Conservation (phyloP, 2,888 invertebrate genomes). For the Tenthredo mesomela region DNA sequence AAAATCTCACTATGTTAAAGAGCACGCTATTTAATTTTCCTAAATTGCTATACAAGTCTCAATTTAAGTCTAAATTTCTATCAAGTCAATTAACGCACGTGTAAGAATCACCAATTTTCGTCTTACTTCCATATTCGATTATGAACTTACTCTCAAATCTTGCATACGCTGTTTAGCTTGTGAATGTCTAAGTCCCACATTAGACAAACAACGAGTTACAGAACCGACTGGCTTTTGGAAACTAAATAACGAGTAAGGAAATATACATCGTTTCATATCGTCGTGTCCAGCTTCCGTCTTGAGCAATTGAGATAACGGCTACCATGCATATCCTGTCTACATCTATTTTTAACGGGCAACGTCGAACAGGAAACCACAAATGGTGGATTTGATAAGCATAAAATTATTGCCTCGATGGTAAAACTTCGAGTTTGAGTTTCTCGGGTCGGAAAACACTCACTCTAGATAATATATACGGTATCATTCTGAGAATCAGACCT, state of each 20-base stretch:
- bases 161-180: no score
- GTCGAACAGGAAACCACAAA: slow-evolving; percentile 3
- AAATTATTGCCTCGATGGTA: background rate
- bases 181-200: background rate
- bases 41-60: no score
- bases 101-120: no score
- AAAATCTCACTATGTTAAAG: no score
- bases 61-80: no score
- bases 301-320: background rate
- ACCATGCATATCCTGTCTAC: background rate
- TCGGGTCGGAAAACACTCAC: background rate
- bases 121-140: no score
- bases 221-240: background rate
- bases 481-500: no score
- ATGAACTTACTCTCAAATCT: background rate
- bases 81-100: no score
- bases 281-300: background rate
- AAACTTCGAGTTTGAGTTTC: background rate
- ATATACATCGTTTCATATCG: background rate
- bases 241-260: background rate
- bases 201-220: background rate
- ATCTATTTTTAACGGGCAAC: background rate
- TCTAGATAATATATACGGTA: background rate
- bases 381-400: background rate
- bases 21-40: no score